A percentile compares a stretch with the other conserved stretches of the same genome.
These are phyloP conservation scores for Xestia rhomboidea DNA, from an alignment of 2,888 invertebrate species.

Conservation along the genomic window DNA sequence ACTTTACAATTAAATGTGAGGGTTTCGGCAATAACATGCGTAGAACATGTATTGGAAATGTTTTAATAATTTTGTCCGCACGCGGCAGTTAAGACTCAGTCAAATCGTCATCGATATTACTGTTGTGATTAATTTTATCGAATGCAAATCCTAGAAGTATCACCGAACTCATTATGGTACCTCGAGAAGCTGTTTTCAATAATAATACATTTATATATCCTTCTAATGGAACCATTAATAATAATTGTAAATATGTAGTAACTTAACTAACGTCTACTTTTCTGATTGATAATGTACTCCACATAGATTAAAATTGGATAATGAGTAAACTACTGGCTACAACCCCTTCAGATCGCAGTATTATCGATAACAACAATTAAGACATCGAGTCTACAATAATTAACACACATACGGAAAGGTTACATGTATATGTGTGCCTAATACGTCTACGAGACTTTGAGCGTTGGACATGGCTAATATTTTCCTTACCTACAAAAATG, in stretches of 20 bases:
- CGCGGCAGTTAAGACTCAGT: conserved; percentile 29
- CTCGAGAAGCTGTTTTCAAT: conserved; percentile 23
- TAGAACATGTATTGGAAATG: conserved; percentile 53
- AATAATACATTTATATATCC: conserved; percentile 25
- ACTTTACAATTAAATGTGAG: conserved; percentile 62
- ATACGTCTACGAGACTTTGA: conserved; percentile 67
- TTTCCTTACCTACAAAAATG: conserved; percentile 58
- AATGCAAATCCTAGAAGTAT: conserved; percentile 31
- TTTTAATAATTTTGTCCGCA: conserved; percentile 36
- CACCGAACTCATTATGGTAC: conserved; percentile 16
- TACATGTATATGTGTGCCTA: conserved; percentile 53
- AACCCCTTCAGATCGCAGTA: conserved; percentile 37
- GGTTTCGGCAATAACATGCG: conserved; percentile 31
- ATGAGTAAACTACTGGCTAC: conserved; percentile 41
- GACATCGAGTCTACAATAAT: conserved; percentile 52
- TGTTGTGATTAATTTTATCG: conserved; percentile 16
- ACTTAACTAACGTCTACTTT: conserved; percentile 44
- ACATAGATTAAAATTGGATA: conserved; percentile 25
- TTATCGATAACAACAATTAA: conserved; percentile 54
- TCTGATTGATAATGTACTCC: conserved; percentile 26
- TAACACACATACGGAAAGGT: conserved; percentile 53
- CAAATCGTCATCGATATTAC: conserved; percentile 58
- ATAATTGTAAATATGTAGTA: conserved; percentile 38
- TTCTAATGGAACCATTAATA: conserved; percentile 34
- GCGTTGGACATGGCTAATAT: conserved; percentile 67